Percentiles rank a stretch among this genome's conserved stretches.
phyloP scores from a whole-genome alignment of 2,113 vertebrate species.

The Etia nguti region DNA sequence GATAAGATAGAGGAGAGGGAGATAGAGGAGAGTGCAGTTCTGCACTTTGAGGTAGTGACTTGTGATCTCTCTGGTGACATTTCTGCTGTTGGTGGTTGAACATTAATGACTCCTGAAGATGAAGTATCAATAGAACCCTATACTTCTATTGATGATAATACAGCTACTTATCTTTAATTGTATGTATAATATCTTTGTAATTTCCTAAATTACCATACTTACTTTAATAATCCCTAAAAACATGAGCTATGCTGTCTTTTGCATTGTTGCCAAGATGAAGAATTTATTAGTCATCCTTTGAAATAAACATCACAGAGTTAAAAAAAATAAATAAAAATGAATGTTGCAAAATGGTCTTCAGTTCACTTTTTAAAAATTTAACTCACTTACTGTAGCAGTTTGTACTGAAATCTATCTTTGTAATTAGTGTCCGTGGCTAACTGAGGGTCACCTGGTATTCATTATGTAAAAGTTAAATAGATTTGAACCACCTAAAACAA shows the following conservation, averaged over 20 bases:
- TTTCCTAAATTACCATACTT: neutral
- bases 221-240: neutral
- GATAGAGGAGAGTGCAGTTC: neutral
- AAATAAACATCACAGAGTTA: neutral
- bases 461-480: neutral
- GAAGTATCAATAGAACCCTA: neutral
- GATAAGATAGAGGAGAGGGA: no score
- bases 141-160: neutral
- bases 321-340: no score
- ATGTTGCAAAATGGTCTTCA: no score
- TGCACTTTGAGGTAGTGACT: neutral
- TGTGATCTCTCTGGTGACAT: neutral
- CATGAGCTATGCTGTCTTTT: neutral
- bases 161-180: neutral
- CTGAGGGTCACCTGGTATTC: neutral
- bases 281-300: neutral
- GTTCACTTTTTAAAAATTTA: neutral
- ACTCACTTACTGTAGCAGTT: neutral
- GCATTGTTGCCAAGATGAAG: neutral
- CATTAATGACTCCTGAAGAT: neutral
- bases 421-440: neutral
- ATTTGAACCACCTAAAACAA: neutral
- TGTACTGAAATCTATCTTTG: neutral
- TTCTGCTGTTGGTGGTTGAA: neutral
- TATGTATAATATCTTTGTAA: no score